Evolutionary conservation across 2,797 vertebrate species (phyloP), one percentile per base, ranked within the genome.

Genomic region (Hippopotamyrus pictus): DNA sequence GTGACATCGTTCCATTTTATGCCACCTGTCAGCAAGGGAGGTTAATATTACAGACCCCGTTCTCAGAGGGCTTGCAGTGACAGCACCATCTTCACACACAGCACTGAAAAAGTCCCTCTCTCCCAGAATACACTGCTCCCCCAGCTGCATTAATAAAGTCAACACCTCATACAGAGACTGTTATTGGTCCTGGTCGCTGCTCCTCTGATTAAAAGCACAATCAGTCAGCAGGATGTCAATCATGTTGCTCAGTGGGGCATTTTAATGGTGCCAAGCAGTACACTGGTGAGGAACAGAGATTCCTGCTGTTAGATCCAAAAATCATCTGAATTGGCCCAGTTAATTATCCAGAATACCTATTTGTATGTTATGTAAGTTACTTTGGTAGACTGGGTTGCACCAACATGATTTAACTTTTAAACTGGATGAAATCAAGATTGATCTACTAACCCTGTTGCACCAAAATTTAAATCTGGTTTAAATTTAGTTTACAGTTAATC

Each of bases 151-250:
- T 79, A 44, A 79, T 79, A 79, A 37, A 41, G 37, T n/a, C 37
- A 79, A 17, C 37, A 7, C 5, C 33, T 79, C 19, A 79, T 79
- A 73, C 65, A 73, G 65, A 73, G 12, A 33, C 12, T 37, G 29
- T 69, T 73, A 73, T n/a, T n/a, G 12, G 41, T 79, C 37, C 37
- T 87, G 3, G 3, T 33, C 19, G 33, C 29, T 41, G 65, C 69
- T 17, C 33, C 48, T 29, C 62, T 88, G 25, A 79, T 79, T 88
- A 88, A 86, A 53, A 88, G 65, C 48, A 33, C 29, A 88, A 79
- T 79, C 69, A 41, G 22, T 29, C 48, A 48, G 17, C 25, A 51
- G 65, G 65, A 37, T 29, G 69, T 54, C 48, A 54, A 79, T 88
- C 46, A 54, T 51, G 19, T 17, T n/a, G 50, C 14, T 51, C 44